A percentile compares a stretch with the other conserved stretches of the same genome.
Evolutionary conservation across 2,888 invertebrate genomes (phyloP).

Genomic region (Physocephala rufipes): DNA sequence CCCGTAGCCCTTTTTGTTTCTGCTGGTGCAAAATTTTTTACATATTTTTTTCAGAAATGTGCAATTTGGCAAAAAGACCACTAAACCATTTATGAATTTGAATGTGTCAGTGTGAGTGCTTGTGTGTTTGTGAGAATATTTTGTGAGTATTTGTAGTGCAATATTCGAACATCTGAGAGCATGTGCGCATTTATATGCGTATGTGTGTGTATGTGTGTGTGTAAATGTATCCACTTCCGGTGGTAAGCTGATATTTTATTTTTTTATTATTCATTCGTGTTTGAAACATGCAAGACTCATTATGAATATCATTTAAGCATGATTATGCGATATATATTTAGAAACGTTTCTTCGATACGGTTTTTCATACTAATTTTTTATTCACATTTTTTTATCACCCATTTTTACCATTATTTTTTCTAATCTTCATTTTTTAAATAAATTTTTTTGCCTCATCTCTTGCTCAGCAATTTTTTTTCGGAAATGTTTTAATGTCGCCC

Average conservation of each 20-base stretch:
- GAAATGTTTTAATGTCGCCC: constrained; percentile 31
- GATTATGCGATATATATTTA: constrained; percentile 41
- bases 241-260: background rate
- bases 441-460: background rate
- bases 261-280: constrained; percentile 17
- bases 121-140: no score
- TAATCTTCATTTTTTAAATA: background rate
- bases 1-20: background rate
- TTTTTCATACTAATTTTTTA: constrained; percentile 8
- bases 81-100: constrained; percentile 9
- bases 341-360: background rate
- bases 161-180: background rate
- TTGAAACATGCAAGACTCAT: constrained; percentile 40
- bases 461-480: constrained; percentile 12
- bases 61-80: constrained; percentile 30
- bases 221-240: background rate
- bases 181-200: constrained; percentile 15
- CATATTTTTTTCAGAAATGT: constrained; percentile 34
- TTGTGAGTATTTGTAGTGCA: no score
- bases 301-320: constrained; percentile 46
- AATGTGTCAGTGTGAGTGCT: constrained; percentile 17
- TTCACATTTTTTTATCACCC: background rate
- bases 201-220: constrained; percentile 24
- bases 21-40: constrained; percentile 31
- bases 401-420: background rate